phyloP scores from a whole-genome alignment of 2,888 invertebrate genomes.

The Mechanitis messenoides region DNA sequence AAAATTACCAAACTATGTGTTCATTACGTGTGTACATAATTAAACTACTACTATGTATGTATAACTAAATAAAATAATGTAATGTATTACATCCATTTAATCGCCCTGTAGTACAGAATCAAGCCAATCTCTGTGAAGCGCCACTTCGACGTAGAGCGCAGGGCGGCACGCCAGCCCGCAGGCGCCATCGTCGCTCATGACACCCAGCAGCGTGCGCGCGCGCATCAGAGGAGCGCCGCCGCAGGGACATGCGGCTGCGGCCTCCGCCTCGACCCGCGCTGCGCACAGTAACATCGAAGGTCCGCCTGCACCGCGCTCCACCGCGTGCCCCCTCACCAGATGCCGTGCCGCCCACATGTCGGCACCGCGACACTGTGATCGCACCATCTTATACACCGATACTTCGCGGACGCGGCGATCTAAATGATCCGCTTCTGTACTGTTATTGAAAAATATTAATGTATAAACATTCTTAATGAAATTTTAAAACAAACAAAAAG shows the following conservation, averaged over 20 bases:
- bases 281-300: constrained; percentile 25
- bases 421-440: constrained; percentile 29
- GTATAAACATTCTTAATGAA: not conserved
- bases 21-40: too few relatives aligned
- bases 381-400: constrained; percentile 25
- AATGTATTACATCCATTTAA: constrained; percentile 6
- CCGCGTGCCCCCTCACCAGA: constrained; percentile 29
- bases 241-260: constrained; percentile 44
- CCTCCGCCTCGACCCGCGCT: constrained; percentile 4
- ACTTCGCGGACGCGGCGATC: constrained; percentile 24
- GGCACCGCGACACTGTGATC: constrained; percentile 22
- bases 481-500: not conserved
- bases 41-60: too few relatives aligned
- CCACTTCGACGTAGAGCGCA: constrained; percentile 48
- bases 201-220: constrained; percentile 34
- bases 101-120: constrained; percentile 28
- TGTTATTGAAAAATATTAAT: constrained; percentile 30
- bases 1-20: not conserved
- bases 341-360: constrained; percentile 40
- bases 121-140: constrained; percentile 47
- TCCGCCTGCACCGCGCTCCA: constrained; percentile 20
- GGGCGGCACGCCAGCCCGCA: constrained; percentile 58
- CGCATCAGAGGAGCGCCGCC: constrained; percentile 1
- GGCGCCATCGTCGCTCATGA: constrained; percentile 42
- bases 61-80: too few relatives aligned